Percentiles rank a stretch among this genome's conserved stretches.
Evolutionary conservation across 2,797 vertebrate genomes (phyloP).

Genomic region (Gymnopithys bicolor): DNA sequence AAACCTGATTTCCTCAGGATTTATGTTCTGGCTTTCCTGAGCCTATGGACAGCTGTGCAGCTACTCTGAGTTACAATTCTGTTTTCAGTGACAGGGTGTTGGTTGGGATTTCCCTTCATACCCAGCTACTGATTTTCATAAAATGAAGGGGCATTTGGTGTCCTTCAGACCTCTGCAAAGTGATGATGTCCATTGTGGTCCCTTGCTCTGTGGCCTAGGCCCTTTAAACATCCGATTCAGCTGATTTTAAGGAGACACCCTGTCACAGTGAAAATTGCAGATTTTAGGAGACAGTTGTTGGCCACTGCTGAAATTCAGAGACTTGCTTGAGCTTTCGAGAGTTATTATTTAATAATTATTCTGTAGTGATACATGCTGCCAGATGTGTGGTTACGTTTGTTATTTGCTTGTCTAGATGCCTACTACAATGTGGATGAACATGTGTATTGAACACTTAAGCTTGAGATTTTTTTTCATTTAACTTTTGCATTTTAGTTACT

Average conservation of each 20-base stretch:
- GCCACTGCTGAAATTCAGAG: not conserved
- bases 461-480: not conserved
- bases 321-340: not conserved
- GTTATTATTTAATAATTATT: not conserved
- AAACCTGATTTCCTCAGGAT: not conserved
- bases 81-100: not conserved
- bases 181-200: not conserved
- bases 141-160: not conserved
- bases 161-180: not conserved
- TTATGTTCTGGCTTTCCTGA: not conserved
- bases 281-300: not conserved
- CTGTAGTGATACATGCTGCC: not conserved
- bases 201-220: not conserved
- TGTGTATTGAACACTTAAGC: not conserved
- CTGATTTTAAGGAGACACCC: not conserved
- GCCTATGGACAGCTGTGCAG: not conserved
- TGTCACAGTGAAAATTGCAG: not conserved
- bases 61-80: not conserved
- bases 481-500: not conserved
- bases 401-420: not conserved
- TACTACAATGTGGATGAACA: not conserved
- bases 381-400: not conserved
- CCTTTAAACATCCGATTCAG: not conserved
- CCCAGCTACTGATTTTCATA: not conserved
- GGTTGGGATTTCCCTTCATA: not conserved